phyloP scores from a whole-genome alignment of 2,797 vertebrate genomes.

The Danio aesculapii region DNA sequence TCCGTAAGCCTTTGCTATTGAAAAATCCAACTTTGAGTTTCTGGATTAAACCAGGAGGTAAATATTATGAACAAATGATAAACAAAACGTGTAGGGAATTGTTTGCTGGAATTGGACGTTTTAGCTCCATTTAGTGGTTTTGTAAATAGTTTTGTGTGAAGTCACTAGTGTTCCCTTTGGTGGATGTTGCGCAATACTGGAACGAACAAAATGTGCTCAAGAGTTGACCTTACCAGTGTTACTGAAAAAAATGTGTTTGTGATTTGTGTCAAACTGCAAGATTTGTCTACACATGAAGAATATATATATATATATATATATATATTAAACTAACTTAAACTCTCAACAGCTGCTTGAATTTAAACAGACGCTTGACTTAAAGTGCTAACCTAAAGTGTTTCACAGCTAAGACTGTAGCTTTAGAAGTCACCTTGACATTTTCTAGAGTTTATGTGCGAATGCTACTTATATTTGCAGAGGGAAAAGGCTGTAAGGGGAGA shows the following conservation, averaged over 20 bases:
- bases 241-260: neutral
- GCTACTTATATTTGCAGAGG: slow-evolving; percentile 54
- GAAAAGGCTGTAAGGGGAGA: slow-evolving; percentile 62
- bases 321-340: neutral
- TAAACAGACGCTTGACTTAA: neutral
- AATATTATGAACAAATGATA: neutral
- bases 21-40: neutral
- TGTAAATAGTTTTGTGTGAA: neutral
- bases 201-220: slow-evolving; percentile 16
- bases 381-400: neutral
- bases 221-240: neutral
- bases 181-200: neutral
- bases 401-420: neutral
- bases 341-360: neutral
- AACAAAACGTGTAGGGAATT: neutral
- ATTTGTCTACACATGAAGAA: neutral
- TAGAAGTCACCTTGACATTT: neutral
- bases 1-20: neutral
- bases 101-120: neutral
- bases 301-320: neutral
- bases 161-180: neutral
- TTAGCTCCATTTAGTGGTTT: neutral
- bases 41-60: neutral
- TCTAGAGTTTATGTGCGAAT: slow-evolving; percentile 53
- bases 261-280: neutral